Conservation (phyloP, 1,140 invertebrate species). For the Drosophila jambulina region DNA sequence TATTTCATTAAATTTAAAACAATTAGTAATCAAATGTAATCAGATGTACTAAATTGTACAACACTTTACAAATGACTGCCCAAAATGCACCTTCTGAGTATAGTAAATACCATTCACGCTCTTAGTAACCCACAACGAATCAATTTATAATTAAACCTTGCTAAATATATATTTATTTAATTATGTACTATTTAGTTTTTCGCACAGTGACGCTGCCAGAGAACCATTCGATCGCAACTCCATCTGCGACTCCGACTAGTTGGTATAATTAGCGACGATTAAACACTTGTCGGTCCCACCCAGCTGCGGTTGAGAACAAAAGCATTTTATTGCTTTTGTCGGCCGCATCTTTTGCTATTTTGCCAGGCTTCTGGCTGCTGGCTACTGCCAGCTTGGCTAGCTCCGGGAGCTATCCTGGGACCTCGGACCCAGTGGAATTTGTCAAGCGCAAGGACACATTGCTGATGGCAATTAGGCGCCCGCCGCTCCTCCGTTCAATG, state of each 20-base stretch:
- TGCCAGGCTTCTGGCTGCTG: slow-evolving; percentile 45
- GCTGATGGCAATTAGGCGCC: slow-evolving; percentile 72
- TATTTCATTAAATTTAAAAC: no score
- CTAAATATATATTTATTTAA: no score
- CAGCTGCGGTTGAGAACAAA: slow-evolving; percentile 69
- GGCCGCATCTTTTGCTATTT: slow-evolving; percentile 29
- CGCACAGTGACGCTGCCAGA: not conserved
- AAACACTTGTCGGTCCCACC: slow-evolving; percentile 82
- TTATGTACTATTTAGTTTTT: not conserved
- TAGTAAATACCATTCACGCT: no score
- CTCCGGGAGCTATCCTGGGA: slow-evolving; percentile 19
- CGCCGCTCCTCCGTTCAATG: slow-evolving; percentile 59
- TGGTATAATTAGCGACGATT: slow-evolving; percentile 81
- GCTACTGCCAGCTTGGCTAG: slow-evolving; percentile 22
- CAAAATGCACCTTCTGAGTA: no score
- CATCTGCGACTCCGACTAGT: slow-evolving; percentile 36
- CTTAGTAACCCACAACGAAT: no score
- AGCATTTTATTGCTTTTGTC: slow-evolving; percentile 67
- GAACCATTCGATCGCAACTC: slow-evolving; percentile 19
- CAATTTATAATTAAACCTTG: no score
- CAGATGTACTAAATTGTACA: no score
- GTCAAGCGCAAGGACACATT: slow-evolving; percentile 82
- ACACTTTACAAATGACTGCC: no score
- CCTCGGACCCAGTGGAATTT: slow-evolving; percentile 63
- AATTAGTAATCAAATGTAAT: no score